phyloP scores from a whole-genome alignment of 2,113 vertebrate species.

The Pluvianellus socialis region DNA sequence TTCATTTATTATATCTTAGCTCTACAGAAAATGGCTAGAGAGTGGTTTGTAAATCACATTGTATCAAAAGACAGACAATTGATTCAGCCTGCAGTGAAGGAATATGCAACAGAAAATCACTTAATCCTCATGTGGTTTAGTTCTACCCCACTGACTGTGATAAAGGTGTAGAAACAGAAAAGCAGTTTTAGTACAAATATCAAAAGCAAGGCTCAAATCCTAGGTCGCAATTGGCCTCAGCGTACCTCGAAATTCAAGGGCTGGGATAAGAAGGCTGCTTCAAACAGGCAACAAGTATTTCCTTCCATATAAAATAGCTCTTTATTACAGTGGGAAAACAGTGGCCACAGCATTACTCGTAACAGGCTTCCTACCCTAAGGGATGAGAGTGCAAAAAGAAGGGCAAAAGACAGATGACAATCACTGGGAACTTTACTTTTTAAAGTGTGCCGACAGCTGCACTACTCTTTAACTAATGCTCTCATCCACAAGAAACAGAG shows the following conservation, averaged over 20 bases:
- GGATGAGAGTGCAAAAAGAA: not conserved
- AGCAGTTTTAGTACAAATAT: conserved; percentile 7
- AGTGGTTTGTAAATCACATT: not conserved
- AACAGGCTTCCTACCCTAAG: not conserved
- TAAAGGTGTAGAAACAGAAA: not conserved
- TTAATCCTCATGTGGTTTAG: conserved; percentile 16
- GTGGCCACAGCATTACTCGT: not conserved
- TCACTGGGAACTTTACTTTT: not conserved
- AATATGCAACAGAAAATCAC: conserved; percentile 3
- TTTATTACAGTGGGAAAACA: not conserved
- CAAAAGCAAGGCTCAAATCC: conserved; percentile 6
- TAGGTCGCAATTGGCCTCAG: not conserved
- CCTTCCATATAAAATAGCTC: not conserved
- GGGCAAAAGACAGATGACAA: not conserved
- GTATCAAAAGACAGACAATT: not conserved
- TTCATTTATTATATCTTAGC: not conserved
- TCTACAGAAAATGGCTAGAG: not conserved
- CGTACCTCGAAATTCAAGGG: not conserved
- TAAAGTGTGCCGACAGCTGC: not conserved
- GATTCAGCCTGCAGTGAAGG: not conserved
- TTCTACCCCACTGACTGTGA: not conserved
- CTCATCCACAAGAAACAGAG: not conserved
- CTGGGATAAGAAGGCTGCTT: not conserved
- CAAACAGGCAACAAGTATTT: not conserved
- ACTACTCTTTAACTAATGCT: not conserved